Conservation (phyloP, 2,797 vertebrate species). For the Knipowitschia caucasica region DNA sequence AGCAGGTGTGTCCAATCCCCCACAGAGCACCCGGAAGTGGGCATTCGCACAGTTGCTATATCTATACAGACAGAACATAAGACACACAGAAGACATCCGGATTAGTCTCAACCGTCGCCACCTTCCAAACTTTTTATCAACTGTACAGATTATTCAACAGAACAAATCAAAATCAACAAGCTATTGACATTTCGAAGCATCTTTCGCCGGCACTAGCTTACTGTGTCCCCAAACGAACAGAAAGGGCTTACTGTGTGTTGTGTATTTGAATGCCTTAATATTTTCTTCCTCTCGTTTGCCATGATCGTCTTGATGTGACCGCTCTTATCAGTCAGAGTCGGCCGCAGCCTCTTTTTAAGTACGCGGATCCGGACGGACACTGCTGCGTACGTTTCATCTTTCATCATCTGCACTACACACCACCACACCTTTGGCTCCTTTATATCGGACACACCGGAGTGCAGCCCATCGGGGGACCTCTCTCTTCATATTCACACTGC, state of each 20-base stretch:
- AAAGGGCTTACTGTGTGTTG: too few species aligned
- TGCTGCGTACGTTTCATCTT: slow-evolving; percentile 57
- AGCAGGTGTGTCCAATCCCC: too few species aligned
- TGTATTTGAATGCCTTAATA: slow-evolving; percentile 25
- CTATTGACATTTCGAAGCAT: slow-evolving; percentile 17
- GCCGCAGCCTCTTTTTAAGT: slow-evolving; percentile 54
- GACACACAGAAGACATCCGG: too few species aligned
- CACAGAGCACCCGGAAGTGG: too few species aligned
- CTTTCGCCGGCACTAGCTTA: too few species aligned
- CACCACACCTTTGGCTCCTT: slow-evolving; percentile 38
- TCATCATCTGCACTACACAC: slow-evolving; percentile 37
- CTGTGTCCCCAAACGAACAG: too few species aligned
- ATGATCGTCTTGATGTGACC: slow-evolving; percentile 30
- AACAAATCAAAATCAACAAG: too few species aligned
- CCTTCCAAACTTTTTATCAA: too few species aligned
- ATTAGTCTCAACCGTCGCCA: too few species aligned
- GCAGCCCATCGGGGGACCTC: slow-evolving; percentile 40
- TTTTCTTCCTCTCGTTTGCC: slow-evolving; percentile 33
- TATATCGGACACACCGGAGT: slow-evolving; percentile 23
- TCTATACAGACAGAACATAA: too few species aligned
- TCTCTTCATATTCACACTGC: slow-evolving; percentile 51
- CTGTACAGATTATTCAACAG: too few species aligned
- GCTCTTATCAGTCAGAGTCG: slow-evolving; percentile 55
- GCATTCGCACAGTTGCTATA: too few species aligned
- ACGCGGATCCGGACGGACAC: slow-evolving; percentile 43